These are phyloP conservation scores for Hyla sarda DNA, from an alignment of 2,113 vertebrate species.

Conservation along the genomic window DNA sequence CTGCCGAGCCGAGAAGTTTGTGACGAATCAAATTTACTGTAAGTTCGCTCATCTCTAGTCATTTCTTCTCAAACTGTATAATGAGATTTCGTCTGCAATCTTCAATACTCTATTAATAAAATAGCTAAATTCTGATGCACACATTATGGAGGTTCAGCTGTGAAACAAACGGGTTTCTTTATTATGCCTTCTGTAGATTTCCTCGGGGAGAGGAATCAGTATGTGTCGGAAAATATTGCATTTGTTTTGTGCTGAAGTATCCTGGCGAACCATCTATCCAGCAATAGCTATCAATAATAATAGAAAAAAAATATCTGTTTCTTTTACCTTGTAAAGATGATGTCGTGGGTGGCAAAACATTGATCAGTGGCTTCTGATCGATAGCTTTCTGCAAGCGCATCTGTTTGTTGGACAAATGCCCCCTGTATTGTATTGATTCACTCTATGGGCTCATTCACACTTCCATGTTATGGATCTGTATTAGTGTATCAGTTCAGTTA, in stretches of 20 bases:
- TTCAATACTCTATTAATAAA: neutral
- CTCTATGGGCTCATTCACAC: too few species aligned
- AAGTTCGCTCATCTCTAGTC: too few species aligned
- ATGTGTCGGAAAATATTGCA: constrained; percentile 49
- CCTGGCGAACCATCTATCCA: constrained; percentile 29
- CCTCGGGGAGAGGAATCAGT: constrained; percentile 45
- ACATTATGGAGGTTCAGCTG: neutral
- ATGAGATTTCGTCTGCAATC: neutral
- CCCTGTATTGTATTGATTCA: neutral
- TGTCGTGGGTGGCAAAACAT: neutral
- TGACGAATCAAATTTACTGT: too few species aligned
- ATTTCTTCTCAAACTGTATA: neutral
- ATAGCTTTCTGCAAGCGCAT: neutral
- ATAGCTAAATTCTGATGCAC: neutral
- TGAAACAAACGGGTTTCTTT: constrained; percentile 4
- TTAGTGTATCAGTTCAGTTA: too few species aligned
- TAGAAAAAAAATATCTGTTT: constrained; percentile 26
- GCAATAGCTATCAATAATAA: constrained; percentile 39
- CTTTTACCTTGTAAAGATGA: constrained; percentile 22
- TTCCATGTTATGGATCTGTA: too few species aligned
- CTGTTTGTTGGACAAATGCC: neutral
- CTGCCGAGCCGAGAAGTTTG: too few species aligned
- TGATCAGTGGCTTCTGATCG: too few species aligned
- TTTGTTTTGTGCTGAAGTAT: constrained; percentile 36
- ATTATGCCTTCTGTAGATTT: constrained; percentile 34